Conservation (phyloP, 2,888 invertebrate species). For the Drosophila peninsularis region DNA sequence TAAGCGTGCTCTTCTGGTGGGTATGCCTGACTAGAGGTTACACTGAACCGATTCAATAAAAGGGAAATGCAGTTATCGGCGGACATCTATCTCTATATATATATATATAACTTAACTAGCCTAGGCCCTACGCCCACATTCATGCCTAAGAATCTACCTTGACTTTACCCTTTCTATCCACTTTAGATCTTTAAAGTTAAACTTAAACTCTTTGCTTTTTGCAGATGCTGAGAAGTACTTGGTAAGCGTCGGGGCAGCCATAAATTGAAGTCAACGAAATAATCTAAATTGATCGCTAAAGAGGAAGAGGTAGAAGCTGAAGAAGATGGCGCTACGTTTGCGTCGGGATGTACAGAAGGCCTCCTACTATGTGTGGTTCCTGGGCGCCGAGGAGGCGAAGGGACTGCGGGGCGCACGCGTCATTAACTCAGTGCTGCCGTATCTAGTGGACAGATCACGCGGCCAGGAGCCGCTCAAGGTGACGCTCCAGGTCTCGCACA, state of each 20-base stretch:
- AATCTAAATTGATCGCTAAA: slow-evolving; percentile 27
- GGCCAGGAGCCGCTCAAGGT: slow-evolving; percentile 95
- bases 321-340: slow-evolving; percentile 90
- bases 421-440: slow-evolving; percentile 93
- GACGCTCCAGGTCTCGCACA: slow-evolving; percentile 95
- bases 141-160: background rate
- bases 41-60: too few species aligned
- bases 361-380: slow-evolving; percentile 96
- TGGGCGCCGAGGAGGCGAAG: slow-evolving; percentile 97
- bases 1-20: too few species aligned
- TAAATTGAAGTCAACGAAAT: slow-evolving; percentile 32
- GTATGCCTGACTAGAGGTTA: too few species aligned
- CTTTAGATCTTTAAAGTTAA: background rate
- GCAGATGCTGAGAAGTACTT: slow-evolving; percentile 23
- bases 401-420: slow-evolving; percentile 94
- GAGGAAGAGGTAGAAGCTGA: background rate
- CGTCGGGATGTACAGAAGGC: slow-evolving; percentile 95
- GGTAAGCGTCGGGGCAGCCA: slow-evolving; percentile 21
- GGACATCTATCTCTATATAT: too few species aligned
- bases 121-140: too few species aligned
- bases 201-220: background rate
- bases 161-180: background rate
- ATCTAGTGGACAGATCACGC: slow-evolving; percentile 92
- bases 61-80: too few species aligned
- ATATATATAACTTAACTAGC: background rate